A percentile compares a stretch with the other conserved stretches of the same genome.
Conservation (phyloP, 2,888 invertebrate species). For the Incurvaria masculella region DNA sequence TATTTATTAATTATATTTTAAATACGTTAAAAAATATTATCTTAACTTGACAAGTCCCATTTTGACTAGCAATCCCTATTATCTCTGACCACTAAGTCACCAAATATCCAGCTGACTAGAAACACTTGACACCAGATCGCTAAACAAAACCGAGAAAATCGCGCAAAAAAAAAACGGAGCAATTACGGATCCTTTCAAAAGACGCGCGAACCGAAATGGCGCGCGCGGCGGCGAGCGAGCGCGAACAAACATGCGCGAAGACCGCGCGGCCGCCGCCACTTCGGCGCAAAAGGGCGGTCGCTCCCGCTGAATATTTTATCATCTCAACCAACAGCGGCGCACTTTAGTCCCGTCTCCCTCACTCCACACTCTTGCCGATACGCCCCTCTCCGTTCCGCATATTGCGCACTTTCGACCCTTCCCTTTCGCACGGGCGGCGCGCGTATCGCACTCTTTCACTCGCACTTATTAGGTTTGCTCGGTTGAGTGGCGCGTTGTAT, state of each 20-base stretch:
- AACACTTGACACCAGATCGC: too few relatives aligned
- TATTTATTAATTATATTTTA: too few relatives aligned
- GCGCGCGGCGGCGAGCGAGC: background rate
- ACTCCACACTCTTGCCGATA: constrained; percentile 20
- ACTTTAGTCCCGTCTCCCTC: constrained; percentile 30
- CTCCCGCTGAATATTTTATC: constrained; percentile 42
- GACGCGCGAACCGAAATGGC: background rate
- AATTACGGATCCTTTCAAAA: background rate
- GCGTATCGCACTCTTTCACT: constrained; percentile 21
- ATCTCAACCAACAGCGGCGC: constrained; percentile 31
- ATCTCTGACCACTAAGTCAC: too few relatives aligned
- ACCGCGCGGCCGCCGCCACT: constrained; percentile 23
- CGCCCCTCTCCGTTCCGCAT: constrained; percentile 23
- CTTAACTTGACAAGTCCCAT: too few relatives aligned
- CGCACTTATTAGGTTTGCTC: constrained; percentile 31
- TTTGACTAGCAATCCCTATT: too few relatives aligned
- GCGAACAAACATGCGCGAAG: constrained; percentile 14
- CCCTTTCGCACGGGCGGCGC: background rate
- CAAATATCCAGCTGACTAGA: too few relatives aligned
- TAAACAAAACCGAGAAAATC: background rate
- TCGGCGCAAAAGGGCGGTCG: constrained; percentile 47
- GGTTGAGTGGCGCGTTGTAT: background rate
- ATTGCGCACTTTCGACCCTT: background rate
- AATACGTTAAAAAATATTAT: too few relatives aligned
- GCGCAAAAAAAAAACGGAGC: background rate